Evolutionary conservation across 2,888 invertebrate species (phyloP), one percentile per base, ranked within the genome.

Genomic region (Oscheius myriophilus): DNA sequence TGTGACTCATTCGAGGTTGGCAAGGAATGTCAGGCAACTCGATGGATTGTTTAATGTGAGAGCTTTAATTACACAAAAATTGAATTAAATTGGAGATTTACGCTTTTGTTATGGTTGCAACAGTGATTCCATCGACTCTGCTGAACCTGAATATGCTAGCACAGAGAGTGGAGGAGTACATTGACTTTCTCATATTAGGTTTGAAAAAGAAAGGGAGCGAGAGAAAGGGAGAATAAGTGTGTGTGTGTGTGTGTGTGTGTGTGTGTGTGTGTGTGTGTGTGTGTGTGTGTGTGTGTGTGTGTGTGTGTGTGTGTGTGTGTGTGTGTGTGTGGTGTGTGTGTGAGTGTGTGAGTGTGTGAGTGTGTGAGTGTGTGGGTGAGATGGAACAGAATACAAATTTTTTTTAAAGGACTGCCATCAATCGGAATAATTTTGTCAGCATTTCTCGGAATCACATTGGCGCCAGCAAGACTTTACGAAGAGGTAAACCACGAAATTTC

Each of bases 401-500:
- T 33, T 9, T 33, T 33, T 33, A 6, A 3, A 33, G 33, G 61
- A n/a, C 33, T 61, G 16, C 61, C 61, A 9, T 61, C 61, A n/a
- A 33, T 61, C 23, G 52, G 53, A 4, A 63, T 42, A 41, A 63
- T 63, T 39, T 11, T 63, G 6, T 46, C 65, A 14, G 65, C 55
- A n/a, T 77, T 77, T 46, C 70, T 75, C n/a, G 71, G 75, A 7
- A 72, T 77, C 0, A 77, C 77, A 0, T 61, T 77, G 46, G 71
- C 77, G 55, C 77, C 77, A 16, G 77, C 77, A 0, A 61, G 77
- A 39, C 52, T 77, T 3, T 73, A 77, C 51, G 75, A 77, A 52
- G 67, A 67, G 39, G 61, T 91, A 21, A 49, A 21, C 49, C 3
- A 18, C 3, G 6, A 21, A 23, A 49, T 18, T 43, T 33, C 11